These are phyloP conservation scores for Passer domesticus DNA, from an alignment of 2,113 vertebrate genomes.

Conservation along the genomic window DNA sequence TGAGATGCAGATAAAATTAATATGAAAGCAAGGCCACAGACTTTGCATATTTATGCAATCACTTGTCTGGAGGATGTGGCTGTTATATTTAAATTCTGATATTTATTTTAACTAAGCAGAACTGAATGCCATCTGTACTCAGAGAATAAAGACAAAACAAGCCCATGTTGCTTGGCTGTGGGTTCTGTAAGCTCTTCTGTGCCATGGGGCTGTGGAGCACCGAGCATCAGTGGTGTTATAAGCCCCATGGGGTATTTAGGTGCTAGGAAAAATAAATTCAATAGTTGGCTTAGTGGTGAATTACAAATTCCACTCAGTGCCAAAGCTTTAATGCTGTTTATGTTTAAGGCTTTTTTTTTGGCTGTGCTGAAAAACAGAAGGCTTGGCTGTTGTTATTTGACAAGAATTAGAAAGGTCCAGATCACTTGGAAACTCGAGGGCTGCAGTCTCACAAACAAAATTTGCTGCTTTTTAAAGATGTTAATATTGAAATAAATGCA, in stretches of 20 bases:
- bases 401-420: neutral
- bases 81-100: constrained; percentile 29
- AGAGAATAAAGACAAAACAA: constrained; percentile 42
- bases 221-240: neutral
- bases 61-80: constrained; percentile 10
- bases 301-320: neutral
- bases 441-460: neutral
- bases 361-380: constrained; percentile 7
- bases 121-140: constrained; percentile 4
- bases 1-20: neutral
- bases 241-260: neutral
- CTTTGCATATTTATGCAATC: constrained; percentile 44
- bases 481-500: neutral
- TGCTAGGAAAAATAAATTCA: constrained; percentile 31
- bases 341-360: constrained; percentile 10
- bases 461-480: neutral
- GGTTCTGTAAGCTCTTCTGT: neutral
- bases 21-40: neutral
- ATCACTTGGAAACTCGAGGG: neutral
- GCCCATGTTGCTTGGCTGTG: neutral
- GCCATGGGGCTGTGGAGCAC: neutral
- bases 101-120: constrained; percentile 52
- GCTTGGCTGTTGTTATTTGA: neutral
- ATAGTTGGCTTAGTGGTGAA: neutral
- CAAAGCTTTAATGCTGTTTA: constrained; percentile 1